Evolutionary conservation across 37 sponge, comb jelly and placozoan genomes (phyloP), one percentile per base, ranked within the genome.

Genomic region (Ianthella basta): DNA sequence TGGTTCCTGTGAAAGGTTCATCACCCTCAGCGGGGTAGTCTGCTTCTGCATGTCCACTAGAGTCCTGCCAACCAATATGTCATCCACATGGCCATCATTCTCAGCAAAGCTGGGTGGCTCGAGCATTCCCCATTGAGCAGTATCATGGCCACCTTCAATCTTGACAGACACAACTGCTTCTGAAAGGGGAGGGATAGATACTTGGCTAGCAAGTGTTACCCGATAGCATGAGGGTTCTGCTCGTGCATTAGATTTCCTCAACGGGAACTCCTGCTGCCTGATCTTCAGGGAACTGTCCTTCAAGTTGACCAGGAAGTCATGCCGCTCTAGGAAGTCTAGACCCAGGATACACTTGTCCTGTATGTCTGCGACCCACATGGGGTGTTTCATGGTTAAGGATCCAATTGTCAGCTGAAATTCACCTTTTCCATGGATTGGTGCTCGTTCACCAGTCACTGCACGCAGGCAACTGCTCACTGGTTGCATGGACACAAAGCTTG

Each of bases 391-490:
- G 27, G 4, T 54, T 14, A 74, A 10, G 0, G 57, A 24, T 20
- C 85, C 77, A 85, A 85, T 33, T 0, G 78, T 41, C 15, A 85
- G 50, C 30, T 59, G 63, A 20, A 74, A 44, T 59, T 38, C n/a
- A 20, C 13, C 77, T 60, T 23, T 74, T 59, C 0, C 85, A 75
- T 2, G 19, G 72, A 56, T 69, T 41, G 21, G 73, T 72, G 29
- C 37, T n/a, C n/a, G n/a, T n/a, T n/a, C n/a, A n/a, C 85, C 85
- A 23, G 85, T 85, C 15, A 85, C 85, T n/a, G 85, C 74, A 12
- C 77, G 21, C 72, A 84, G 34, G 8, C 14, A 33, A 50, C 55
- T 40, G 24, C 5, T 25, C 20, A 33, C 79, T 6, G 14, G 55
- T 79, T 25, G n/a, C n/a, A n/a, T n/a, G 24, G 25, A 40, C 40